These are phyloP conservation scores for Xerus inauris DNA, from an alignment of 2,113 vertebrate genomes.

Conservation along the genomic window DNA sequence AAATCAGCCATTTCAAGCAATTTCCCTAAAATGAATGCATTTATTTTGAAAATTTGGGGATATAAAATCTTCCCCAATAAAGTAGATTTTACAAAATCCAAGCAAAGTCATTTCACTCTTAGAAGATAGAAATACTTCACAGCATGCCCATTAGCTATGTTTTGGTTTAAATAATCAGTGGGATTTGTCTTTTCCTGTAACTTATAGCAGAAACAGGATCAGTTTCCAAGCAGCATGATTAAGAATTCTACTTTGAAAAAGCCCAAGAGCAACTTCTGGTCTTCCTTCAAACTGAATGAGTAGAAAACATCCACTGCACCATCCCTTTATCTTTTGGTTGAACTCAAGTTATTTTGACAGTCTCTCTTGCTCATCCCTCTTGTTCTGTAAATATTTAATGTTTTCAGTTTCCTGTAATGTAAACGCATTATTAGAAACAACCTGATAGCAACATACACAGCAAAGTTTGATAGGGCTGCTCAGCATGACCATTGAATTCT, in stretches of 20 bases:
- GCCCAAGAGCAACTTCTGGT: not conserved
- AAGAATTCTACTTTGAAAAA: slow-evolving; percentile 4
- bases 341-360: not conserved
- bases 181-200: slow-evolving; percentile 41
- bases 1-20: slow-evolving; percentile 1
- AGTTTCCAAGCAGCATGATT: not conserved
- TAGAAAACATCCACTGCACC: not conserved
- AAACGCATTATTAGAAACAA: slow-evolving; percentile 23
- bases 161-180: not conserved
- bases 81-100: not conserved
- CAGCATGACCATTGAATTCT: not conserved
- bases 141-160: not conserved
- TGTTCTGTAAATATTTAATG: slow-evolving; percentile 7
- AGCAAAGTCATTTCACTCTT: not conserved
- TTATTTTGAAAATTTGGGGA: slow-evolving; percentile 24
- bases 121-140: not conserved
- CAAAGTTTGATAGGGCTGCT: not conserved
- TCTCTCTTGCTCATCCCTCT: not conserved
- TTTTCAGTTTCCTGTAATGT: not conserved
- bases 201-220: not conserved
- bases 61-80: not conserved
- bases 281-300: not conserved
- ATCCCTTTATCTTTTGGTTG: not conserved
- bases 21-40: not conserved
- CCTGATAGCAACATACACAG: not conserved